Conservation (phyloP, 2,797 vertebrate species). For the Eupleurogrammus muticus region DNA sequence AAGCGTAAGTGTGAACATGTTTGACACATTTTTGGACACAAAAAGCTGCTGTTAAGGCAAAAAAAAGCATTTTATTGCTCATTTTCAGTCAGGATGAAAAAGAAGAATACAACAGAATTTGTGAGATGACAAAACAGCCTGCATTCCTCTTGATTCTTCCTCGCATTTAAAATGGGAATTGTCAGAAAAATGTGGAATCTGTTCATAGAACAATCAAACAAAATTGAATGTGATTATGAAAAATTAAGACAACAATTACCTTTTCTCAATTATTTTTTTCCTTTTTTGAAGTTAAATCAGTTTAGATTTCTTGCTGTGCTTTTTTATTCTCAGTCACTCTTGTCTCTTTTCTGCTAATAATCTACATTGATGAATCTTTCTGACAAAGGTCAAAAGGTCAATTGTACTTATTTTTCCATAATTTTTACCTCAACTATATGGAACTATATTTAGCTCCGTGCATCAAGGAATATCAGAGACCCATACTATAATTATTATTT, state of each 20-base stretch:
- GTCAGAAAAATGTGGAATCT: background rate
- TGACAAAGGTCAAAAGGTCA: too few species aligned
- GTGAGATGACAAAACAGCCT: background rate
- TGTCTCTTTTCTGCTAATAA: background rate
- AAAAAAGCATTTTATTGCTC: conserved; percentile 42
- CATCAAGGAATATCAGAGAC: too few species aligned
- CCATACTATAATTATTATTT: too few species aligned
- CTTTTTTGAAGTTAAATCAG: background rate
- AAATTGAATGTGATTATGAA: background rate
- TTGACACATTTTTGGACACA: conserved; percentile 63
- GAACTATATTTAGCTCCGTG: too few species aligned
- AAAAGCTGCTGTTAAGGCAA: conserved; percentile 18
- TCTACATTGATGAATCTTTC: too few species aligned
- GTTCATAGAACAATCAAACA: conserved; percentile 3
- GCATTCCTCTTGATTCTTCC: background rate
- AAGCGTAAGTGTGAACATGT: conserved; percentile 64
- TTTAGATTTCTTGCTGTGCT: background rate
- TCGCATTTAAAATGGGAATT: background rate
- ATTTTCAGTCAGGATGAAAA: background rate
- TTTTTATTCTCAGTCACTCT: background rate
- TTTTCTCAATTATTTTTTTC: background rate
- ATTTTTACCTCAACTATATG: too few species aligned
- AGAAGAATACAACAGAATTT: background rate
- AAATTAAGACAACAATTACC: background rate
- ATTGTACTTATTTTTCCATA: too few species aligned